These are phyloP conservation scores for Papilio aristodemus DNA, from an alignment of 1,140 invertebrate genomes.

Conservation along the genomic window DNA sequence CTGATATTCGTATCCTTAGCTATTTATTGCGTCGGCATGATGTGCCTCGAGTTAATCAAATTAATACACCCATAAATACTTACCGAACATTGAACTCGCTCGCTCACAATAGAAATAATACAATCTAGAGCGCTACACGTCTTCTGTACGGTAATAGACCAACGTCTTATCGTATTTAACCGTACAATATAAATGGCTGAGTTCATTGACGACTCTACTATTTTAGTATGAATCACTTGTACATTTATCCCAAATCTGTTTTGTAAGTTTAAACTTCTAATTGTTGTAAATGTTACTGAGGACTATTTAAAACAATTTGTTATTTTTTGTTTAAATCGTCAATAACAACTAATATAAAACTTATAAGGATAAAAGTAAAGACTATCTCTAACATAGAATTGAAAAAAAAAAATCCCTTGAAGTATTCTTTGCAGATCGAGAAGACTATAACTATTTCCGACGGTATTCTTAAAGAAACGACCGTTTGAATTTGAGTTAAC, in stretches of 20 bases:
- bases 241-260: neutral
- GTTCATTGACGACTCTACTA: conserved; percentile 12
- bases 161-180: conserved; percentile 13
- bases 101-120: conserved; percentile 38
- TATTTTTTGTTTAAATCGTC: too few relatives aligned
- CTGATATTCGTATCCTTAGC: conserved; percentile 30
- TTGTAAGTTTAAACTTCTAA: neutral
- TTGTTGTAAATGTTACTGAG: neutral
- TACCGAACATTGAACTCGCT: conserved; percentile 36
- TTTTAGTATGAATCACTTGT: neutral
- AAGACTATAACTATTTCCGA: conserved; percentile 33
- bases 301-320: too few relatives aligned
- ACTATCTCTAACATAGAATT: neutral
- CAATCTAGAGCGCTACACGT: conserved; percentile 23
- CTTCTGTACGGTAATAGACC: conserved; percentile 25
- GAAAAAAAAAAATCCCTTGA: neutral
- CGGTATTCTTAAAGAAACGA: conserved; percentile 31
- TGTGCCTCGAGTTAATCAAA: conserved; percentile 36
- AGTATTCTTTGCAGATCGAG: conserved; percentile 7
- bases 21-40: conserved; percentile 27
- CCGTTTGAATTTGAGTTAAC: conserved; percentile 34
- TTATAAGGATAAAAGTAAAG: neutral
- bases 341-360: neutral
- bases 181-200: conserved; percentile 10
- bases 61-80: conserved; percentile 43